A percentile compares a stretch with the other conserved stretches of the same genome.
phyloP scores from a whole-genome alignment of 2,797 vertebrate species.

The Eulemur albifrons region DNA sequence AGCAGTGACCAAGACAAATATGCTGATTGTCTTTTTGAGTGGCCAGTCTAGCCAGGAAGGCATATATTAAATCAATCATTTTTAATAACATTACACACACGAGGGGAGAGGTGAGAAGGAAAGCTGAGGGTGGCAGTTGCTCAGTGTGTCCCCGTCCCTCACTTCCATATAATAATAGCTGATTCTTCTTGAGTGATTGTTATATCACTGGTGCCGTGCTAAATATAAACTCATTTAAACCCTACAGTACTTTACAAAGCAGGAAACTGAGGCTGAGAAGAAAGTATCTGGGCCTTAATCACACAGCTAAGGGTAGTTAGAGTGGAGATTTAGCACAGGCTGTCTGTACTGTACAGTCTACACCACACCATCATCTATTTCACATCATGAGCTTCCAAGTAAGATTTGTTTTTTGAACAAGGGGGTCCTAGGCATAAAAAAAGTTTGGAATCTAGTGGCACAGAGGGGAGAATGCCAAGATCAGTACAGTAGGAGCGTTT shows the following conservation, averaged over 20 bases:
- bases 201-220: neutral
- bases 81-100: neutral
- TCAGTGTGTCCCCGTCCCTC: too few species aligned
- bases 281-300: neutral
- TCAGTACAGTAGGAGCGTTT: neutral
- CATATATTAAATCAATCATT: neutral
- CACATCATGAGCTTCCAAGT: neutral
- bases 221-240: neutral
- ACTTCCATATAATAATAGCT: neutral
- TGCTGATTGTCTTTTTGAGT: neutral
- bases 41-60: neutral
- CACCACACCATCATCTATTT: neutral
- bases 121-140: neutral
- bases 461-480: neutral
- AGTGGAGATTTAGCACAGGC: neutral
- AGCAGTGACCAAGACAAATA: neutral
- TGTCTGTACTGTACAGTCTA: fast-evolving
- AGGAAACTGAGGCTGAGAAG: neutral
- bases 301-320: neutral
- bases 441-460: neutral
- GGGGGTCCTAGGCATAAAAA: neutral
- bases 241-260: neutral
- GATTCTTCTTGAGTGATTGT: neutral
- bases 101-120: neutral
- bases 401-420: neutral